Base-by-base conservation (phyloP, 1,140 invertebrate genomes). In the Coptotermes formosanus region DNA sequence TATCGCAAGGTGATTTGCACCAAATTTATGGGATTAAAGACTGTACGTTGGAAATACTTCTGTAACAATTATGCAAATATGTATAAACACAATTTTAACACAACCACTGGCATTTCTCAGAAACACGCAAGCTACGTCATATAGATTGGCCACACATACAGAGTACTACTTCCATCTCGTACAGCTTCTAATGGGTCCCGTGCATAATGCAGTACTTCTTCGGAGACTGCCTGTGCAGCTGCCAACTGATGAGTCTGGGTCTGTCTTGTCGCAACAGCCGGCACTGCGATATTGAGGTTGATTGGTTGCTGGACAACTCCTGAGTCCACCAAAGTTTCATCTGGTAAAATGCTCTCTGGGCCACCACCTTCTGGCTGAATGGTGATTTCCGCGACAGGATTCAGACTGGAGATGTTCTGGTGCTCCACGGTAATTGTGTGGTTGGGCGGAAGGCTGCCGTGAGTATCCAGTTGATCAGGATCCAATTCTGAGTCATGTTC, bases 141-240 rank as follows among this genome's bases (percentile, higher is more conserved):
- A 38, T 87, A 88, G 30, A 89, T 88, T 55, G 88, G 88, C 88
- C 88, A 89, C 11, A 89, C 88, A 86, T 88, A 89, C 30, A 89
- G 82, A 7, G 88, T 89, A 82, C 88, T 88, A 59, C 75, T 87
- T 45, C 87, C 87, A 83, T 87, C 87, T 32, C 88, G 83, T 30
- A 88, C 87, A 11, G 87, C 86, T 38, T 88, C 88, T 64, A 89
- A 83, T 23, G 87, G 84, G 64, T 89, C 88, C 32, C 87, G 52
- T 32, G 86, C 69, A 81, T 88, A 87, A 38, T 86, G 86, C n/a
- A 88, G 75, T 32, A 88, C 88, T 3, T 88, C 88, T 48, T 88
- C 87, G n/a, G 85, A 59, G 11, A 88, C 87, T 14, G 64, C 85
- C 43, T 87, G 86, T 59, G 59, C 64, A 38, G 85, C 82, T 43